phyloP scores from a whole-genome alignment of 1,140 invertebrate genomes.

The Pemphigus obesinymphae region DNA sequence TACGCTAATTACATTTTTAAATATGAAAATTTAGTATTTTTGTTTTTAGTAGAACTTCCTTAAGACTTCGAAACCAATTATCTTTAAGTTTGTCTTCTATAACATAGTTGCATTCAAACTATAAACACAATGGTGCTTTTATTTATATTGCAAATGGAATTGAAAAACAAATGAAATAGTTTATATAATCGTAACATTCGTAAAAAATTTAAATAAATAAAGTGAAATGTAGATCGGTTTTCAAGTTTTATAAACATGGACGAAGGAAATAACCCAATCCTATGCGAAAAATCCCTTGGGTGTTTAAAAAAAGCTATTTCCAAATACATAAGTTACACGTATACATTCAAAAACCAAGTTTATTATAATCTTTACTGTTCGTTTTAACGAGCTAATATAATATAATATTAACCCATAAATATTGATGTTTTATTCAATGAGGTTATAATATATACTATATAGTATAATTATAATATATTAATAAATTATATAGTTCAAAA shows the following conservation, averaged over 20 bases:
- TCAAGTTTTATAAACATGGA: conserved; percentile 15
- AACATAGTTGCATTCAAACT: not conserved
- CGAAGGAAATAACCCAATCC: not conserved
- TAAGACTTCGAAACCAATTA: not conserved
- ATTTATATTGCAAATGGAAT: conserved; percentile 17
- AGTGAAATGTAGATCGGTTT: conserved; percentile 4
- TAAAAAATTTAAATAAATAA: conserved; percentile 21
- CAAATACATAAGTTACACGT: not conserved
- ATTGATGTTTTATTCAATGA: not conserved
- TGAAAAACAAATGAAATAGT: conserved; percentile 33
- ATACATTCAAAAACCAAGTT: not conserved
- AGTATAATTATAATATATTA: too few species aligned
- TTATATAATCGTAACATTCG: conserved; percentile 13
- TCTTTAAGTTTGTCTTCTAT: not conserved
- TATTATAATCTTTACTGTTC: not conserved
- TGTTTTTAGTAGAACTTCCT: not conserved
- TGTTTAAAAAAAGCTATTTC: conserved; percentile 13
- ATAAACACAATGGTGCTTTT: not conserved
- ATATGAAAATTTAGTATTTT: not conserved
- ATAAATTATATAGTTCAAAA: too few species aligned
- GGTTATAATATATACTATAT: not conserved
- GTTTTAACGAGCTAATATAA: not conserved
- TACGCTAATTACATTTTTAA: too few species aligned
- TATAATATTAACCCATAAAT: not conserved
- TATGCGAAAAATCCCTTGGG: not conserved